phyloP scores from a whole-genome alignment of 2,113 vertebrate species.

The Mormyrus lacerda region DNA sequence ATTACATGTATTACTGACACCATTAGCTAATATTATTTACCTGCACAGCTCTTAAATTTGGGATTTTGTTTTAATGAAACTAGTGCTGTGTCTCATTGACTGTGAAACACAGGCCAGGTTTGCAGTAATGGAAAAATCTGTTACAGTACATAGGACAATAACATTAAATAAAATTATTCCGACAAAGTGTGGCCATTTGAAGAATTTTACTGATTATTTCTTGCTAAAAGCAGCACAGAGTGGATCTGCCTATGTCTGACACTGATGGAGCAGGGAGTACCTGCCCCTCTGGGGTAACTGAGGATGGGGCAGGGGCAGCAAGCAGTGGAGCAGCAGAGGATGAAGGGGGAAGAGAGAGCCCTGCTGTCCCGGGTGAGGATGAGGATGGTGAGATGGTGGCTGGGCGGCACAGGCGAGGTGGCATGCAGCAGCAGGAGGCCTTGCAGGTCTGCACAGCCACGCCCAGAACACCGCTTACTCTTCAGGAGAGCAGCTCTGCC shows the following conservation, averaged over 20 bases:
- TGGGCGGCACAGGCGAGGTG: not conserved
- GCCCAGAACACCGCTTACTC: constrained; percentile 50
- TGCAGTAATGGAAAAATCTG: not conserved
- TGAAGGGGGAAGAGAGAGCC: not conserved
- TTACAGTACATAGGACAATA: not conserved
- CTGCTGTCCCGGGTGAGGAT: not conserved
- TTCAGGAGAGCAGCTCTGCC: constrained; percentile 23
- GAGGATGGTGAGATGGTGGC: not conserved
- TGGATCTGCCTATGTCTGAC: constrained; percentile 29
- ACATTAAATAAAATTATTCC: not conserved
- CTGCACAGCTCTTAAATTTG: not conserved
- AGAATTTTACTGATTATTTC: not conserved
- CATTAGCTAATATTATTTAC: not conserved
- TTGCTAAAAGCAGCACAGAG: not conserved
- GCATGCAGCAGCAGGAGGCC: not conserved
- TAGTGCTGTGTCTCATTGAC: not conserved
- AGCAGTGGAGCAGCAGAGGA: not conserved
- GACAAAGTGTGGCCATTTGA: not conserved
- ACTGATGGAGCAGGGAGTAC: not conserved
- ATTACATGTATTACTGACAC: not conserved
- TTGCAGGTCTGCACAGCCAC: constrained; percentile 62
- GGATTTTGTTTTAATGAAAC: not conserved
- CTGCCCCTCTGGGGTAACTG: not conserved
- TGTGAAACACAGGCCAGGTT: not conserved
- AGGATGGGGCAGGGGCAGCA: not conserved